These are phyloP conservation scores for Caenorhabditis sp. DNA, from an alignment of 2,888 invertebrate species.

Conservation along the genomic window DNA sequence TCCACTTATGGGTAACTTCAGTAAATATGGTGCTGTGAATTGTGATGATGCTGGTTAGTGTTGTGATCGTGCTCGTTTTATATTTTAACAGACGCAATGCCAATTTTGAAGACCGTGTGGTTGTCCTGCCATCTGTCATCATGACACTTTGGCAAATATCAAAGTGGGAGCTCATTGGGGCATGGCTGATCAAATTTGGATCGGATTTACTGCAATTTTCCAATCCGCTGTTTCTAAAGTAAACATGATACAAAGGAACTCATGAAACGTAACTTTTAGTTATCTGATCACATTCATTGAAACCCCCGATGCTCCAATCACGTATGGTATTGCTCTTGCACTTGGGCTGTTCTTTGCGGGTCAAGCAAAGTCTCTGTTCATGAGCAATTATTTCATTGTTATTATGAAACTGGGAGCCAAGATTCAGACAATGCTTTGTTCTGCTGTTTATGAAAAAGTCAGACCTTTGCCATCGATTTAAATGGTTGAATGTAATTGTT, in stretches of 20 bases:
- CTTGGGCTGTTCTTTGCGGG: conserved; percentile 73
- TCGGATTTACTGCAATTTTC: conserved; percentile 79
- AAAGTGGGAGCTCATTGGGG: conserved; percentile 78
- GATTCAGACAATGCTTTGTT: conserved; percentile 78
- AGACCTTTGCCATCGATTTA: not conserved
- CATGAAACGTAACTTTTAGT: conserved; percentile 61
- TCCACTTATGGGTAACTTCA: conserved; percentile 40
- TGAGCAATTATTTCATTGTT: conserved; percentile 74
- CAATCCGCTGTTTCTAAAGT: conserved; percentile 81
- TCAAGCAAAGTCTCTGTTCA: conserved; percentile 63
- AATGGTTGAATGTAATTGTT: not conserved
- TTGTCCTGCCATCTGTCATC: conserved; percentile 74
- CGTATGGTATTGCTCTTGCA: conserved; percentile 76
- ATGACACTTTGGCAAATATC: conserved; percentile 73
- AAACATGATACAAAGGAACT: not conserved
- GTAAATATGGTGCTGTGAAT: conserved; percentile 60
- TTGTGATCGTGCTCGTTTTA: not conserved
- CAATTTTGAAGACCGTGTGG: conserved; percentile 23
- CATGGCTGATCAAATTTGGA: conserved; percentile 75
- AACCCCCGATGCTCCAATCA: conserved; percentile 73
- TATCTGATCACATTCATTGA: conserved; percentile 79
- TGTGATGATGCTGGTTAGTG: conserved; percentile 40
- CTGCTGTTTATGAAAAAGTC: conserved; percentile 83
- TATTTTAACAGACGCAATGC: too few relatives aligned
- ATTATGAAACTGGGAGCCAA: conserved; percentile 77